Evolutionary conservation across 2,888 invertebrate genomes (phyloP).

Genomic region (Adineta ricciae): DNA sequence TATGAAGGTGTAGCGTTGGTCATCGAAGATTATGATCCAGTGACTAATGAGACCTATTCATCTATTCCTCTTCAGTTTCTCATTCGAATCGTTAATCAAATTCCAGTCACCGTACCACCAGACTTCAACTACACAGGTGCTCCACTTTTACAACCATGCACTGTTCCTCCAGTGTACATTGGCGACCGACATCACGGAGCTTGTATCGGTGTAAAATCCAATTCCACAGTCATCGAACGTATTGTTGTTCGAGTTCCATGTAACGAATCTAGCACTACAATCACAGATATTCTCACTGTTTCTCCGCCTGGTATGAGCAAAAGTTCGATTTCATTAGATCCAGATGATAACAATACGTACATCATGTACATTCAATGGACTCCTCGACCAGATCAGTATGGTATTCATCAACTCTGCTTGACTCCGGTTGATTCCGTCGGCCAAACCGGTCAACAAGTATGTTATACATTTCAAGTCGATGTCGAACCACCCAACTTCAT

Average conservation of each 20-base stretch:
- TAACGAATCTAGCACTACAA: background rate
- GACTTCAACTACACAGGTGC: no score
- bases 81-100: background rate
- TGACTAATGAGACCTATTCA: background rate
- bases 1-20: background rate
- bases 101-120: no score
- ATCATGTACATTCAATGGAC: background rate
- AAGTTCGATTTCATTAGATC: background rate
- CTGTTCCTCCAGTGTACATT: no score
- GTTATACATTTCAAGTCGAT: background rate
- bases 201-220: background rate
- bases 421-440: background rate
- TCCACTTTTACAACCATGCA: no score
- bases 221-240: background rate
- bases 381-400: background rate
- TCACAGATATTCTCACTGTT: background rate
- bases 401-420: background rate
- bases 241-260: background rate
- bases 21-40: background rate
- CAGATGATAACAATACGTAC: background rate
- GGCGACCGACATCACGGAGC: background rate
- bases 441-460: background rate
- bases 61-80: constrained; percentile 1
- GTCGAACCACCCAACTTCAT: background rate
- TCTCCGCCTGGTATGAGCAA: background rate